Evolutionary conservation across 2,888 invertebrate species (phyloP), one percentile per base, ranked within the genome.

Genomic region (Scelioninae gen. 1): DNA sequence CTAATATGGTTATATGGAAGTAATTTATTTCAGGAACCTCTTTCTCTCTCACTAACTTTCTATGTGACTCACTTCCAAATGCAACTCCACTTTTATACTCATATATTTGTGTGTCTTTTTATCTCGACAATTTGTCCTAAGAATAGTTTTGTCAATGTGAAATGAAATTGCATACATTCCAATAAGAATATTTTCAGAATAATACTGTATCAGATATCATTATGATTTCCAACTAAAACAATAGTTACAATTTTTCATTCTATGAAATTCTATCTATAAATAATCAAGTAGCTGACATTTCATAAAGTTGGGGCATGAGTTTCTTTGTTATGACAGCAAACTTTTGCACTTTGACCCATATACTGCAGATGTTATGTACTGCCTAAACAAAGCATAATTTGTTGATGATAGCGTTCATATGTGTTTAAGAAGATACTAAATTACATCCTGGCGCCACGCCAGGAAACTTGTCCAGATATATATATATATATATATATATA

Each of bases 371-470:
- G 78, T 79, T 78, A 71, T 53, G 51, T 65, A 56, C 32, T 43
- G 45, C 68, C 65, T 66, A 80, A 80, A 83, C 80, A 83, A 83
- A 80, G 80, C 72, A 66, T 74, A 62, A 71, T 80, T 80, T 79
- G 79, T 76, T 71, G 53, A 68, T 69, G 76, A 68, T 74, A 66
- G 79, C 55, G 68, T 69, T 76, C 74, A 77, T 77, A 80, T 74
- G 75, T 74, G 69, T 72, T 72, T 63, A 76, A 79, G 76, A 80
- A 77, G 68, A 80, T 63, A 68, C 77, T 76, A 77, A 80, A 80
- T 77, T 83, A 83, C 71, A 77, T 34, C 49, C 65, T 80, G 83
- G 83, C 80, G 11, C 40, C 51, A 56, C 58, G 80, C 83, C 83
- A 83, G 65, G 49, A 74, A 32, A 56, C 75, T n/a, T n/a, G n/a